Base-by-base conservation (phyloP, 2,888 invertebrate species). In the Agapostemon virescens region DNA sequence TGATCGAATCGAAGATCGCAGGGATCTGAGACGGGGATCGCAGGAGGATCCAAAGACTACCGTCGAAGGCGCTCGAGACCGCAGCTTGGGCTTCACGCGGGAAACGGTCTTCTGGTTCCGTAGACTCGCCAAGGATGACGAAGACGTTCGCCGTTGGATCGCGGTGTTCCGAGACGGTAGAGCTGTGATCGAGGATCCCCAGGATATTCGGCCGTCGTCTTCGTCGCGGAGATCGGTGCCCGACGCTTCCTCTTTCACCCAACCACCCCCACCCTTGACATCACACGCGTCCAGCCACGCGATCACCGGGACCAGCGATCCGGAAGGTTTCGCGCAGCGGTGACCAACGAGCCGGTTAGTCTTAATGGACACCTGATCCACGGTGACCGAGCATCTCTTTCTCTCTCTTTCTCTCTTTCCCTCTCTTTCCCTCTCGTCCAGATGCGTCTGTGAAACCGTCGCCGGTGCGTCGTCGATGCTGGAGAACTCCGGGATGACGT, bases 291-390 rank as follows among this genome's bases (percentile, higher is more conserved):
- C 83, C 81, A 86, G 84, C 85, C 87, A 87, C 87, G 87, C 87
- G 87, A 87, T 87, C 87, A 82, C 66, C 72, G 85, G 85, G 84
- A 82, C 70, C 86, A 87, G 67, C 86, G 88, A 88, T 89, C 86
- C 89, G 87, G 88, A 89, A 85, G 86, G 88, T 87, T 89, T 88
- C 86, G 84, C 85, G 78, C 82, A 82, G 84, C 85, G 77, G 87
- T 87, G 84, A 86, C 80, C 86, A 88, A 87, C 86, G 84, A 87
- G 86, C 86, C 87, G 86, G 79, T 82, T 82, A 84, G 79, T 84
- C 72, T 77, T 87, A 85, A 87, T 85, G 84, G 82, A 86, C 86
- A 84, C 85, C 86, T 83, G 86, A 86, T 86, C 84, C 77, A 83
- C 83, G 85, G 81, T 85, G 82, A 87, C 82, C 85, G 87, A 86